Percentiles rank a stretch among this genome's conserved stretches.
These are phyloP conservation scores for Oligia strigilis DNA, from an alignment of 2,888 invertebrate genomes.

Conservation along the genomic window DNA sequence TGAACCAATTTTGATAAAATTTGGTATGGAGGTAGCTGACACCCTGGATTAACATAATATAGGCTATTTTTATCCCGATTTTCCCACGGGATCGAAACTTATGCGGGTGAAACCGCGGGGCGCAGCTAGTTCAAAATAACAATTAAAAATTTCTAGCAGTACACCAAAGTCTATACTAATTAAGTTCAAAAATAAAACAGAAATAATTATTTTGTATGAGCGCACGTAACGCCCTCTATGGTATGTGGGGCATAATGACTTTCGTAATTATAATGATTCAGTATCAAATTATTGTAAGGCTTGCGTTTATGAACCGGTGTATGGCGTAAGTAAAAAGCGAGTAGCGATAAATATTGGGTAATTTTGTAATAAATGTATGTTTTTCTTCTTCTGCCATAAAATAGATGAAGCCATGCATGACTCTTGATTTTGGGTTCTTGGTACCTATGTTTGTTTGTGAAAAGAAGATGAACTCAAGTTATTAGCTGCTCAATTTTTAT, in stretches of 20 bases:
- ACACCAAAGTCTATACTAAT: constrained; percentile 44
- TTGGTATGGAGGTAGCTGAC: too few relatives aligned
- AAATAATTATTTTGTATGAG: constrained; percentile 61
- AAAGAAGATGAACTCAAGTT: background rate
- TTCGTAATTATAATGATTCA: constrained; percentile 76
- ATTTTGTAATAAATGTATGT: background rate
- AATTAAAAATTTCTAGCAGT: constrained; percentile 26
- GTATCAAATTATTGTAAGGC: constrained; percentile 77
- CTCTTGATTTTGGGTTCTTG: background rate
- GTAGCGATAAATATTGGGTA: background rate
- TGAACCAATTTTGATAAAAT: too few relatives aligned
- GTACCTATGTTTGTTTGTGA: background rate
- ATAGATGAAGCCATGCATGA: too few relatives aligned
- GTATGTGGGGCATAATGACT: constrained; percentile 70
- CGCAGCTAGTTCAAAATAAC: background rate
- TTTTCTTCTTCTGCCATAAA: too few relatives aligned
- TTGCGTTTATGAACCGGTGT: constrained; percentile 64
- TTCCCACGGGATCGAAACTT: too few relatives aligned
- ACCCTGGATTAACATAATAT: too few relatives aligned
- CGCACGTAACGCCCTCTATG: constrained; percentile 64
- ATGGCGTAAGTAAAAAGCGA: constrained; percentile 1
- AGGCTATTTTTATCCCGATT: too few relatives aligned
- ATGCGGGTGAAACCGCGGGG: too few relatives aligned
- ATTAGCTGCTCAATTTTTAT: too few relatives aligned
- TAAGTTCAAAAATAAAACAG: constrained; percentile 44